Conservation (phyloP, 2,113 vertebrate species). For the Macquaria ambigua region DNA sequence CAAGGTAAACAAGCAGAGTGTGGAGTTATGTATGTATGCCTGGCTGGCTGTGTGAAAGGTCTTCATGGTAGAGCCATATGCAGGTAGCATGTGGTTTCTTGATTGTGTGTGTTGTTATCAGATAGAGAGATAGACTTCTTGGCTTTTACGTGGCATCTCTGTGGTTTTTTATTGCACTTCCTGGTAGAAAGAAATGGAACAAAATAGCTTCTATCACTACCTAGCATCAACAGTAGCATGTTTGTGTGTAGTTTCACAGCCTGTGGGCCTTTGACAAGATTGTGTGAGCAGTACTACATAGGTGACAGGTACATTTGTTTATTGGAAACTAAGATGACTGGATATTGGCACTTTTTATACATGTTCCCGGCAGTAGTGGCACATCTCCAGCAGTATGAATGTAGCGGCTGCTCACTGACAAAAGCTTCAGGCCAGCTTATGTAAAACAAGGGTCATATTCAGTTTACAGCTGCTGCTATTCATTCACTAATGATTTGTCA, state of each 20-base stretch:
- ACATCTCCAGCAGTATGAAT: background rate
- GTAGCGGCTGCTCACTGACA: constrained; percentile 1
- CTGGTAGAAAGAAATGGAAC: background rate
- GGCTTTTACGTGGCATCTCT: background rate
- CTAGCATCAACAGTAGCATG: background rate
- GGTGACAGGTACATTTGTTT: constrained; percentile 4
- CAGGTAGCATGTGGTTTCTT: background rate
- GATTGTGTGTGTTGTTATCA: constrained; percentile 5
- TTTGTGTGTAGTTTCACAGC: background rate
- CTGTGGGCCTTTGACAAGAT: background rate
- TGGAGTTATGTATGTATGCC: constrained; percentile 5
- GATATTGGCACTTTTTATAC: background rate
- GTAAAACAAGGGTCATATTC: background rate
- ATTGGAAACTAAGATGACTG: constrained; percentile 21
- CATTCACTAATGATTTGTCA: constrained; percentile 14
- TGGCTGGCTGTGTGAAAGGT: constrained; percentile 8
- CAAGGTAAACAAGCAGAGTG: constrained; percentile 16
- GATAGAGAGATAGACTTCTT: background rate
- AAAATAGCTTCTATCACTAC: background rate
- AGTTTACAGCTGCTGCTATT: constrained; percentile 1
- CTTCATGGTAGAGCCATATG: background rate
- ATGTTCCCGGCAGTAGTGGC: constrained; percentile 2
- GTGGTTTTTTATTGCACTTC: background rate
- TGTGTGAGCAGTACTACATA: background rate
- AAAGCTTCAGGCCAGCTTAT: background rate